Evolutionary conservation across 2,797 vertebrate species (phyloP), one percentile per base, ranked within the genome.

Genomic region (Brachyrhaphis roseni): DNA sequence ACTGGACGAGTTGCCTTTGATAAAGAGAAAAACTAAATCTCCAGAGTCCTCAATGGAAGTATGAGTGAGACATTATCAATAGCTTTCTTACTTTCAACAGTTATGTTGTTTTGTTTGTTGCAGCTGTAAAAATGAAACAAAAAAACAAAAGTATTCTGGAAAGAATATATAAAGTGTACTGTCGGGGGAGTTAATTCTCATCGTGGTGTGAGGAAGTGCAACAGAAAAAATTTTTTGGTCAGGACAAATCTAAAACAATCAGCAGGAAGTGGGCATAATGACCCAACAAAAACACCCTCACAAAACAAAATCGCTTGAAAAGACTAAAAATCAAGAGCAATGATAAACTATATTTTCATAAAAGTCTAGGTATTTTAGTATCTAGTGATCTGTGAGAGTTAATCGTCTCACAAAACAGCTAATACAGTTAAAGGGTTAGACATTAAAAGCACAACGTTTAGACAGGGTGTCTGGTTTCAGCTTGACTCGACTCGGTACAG

Each of bases 241-340:
- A 5, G 59, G 31, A 62, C 31, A 34, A 62, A 62, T 62, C 59
- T 31, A 78, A 83, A 86, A 93, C 89, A 91, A 90, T 93, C 77
- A 90, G 77, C 76, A 86, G 90, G 91, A 93, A 93, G 77, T 76
- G 31, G 74, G 53, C n/a, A 80, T 80, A 84, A 80, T 81, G 79
- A 90, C 82, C 82, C 87, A 72, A 20, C 10, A 10, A 43, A 78
- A 71, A 64, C 82, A 80, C n/a, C 13, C 5, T 75, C 41, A 64
- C 39, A 80, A 57, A 84, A 76, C 72, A 76, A 84, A 80, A 20
- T 76, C n/a, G 72, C 36, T 28, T 28, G 11, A 74, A 55, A 26
- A 62, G 46, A 47, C 6, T 28, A 20, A 66, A 36, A 45, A 23
- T 51, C 8, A 66, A 41, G 39, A 18, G 10, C 16, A 53, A 39